Evolutionary conservation across 2,888 invertebrate genomes (phyloP), one percentile per base, ranked within the genome.

Genomic region (Eupithecia exiguata): DNA sequence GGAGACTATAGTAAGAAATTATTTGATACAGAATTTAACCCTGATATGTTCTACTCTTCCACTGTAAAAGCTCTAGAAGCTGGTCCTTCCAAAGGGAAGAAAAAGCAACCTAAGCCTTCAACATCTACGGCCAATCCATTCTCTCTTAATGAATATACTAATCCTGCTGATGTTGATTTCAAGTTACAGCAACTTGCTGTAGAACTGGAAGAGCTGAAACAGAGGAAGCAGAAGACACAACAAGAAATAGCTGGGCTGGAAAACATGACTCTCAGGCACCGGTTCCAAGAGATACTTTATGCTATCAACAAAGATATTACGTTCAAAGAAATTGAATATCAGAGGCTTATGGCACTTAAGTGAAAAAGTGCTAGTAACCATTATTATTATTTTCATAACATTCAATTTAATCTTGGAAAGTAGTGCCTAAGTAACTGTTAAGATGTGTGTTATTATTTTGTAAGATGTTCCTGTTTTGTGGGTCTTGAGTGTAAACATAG

Each of bases 171-270:
- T 5, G 68, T 75, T 66, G 75, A 75, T n/a, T 70, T 65, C 2
- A 96, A 97, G 81, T 95, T 98, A 79, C 96, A 96, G 71, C 96
- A 97, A 80, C 88, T 98, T 6, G 95, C 96, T 69, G 92, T 96
- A 16, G 97, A 98, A 87, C 91, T 98, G 68, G 96, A 96, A 35
- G 97, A 97, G 79, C 90, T 98, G 14, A 96, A 96, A 83, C 95
- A 96, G 58, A 95, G 97, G 70, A 95, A 97, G 76, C 96, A 96
- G 71, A 96, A 97, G 82, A 98, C 98, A 78, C 98, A 98, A 84
- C 95, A 96, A 79, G 97, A 98, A 90, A 96, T 98, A 77, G 96
- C 97, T 30, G 97, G 96, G 69, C 97, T 98, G 86, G 98, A 98
- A 86, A 98, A 98, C 89, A 95, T 96, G 79, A 97, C 98, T 9